Evolutionary conservation across 2,797 vertebrate species (phyloP).

Genomic region (Percopsis omiscomaycus): DNA sequence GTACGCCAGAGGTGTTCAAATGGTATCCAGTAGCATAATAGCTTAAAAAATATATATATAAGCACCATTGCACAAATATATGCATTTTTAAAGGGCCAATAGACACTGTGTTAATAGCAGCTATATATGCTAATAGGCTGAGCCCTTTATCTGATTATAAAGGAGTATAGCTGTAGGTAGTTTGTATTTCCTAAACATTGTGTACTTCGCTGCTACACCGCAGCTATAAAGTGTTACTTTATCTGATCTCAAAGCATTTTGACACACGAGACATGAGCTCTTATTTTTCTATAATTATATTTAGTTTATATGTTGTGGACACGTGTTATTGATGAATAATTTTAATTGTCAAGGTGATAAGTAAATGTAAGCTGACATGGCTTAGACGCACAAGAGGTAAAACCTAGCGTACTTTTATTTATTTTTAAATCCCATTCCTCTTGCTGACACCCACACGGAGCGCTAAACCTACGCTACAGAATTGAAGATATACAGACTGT

Average conservation of each 20-base stretch:
- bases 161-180: too few relatives aligned
- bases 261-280: neutral
- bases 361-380: slow-evolving; percentile 24
- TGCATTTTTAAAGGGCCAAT: too few relatives aligned
- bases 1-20: too few relatives aligned
- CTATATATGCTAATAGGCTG: too few relatives aligned
- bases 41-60: too few relatives aligned
- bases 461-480: slow-evolving; percentile 21
- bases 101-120: too few relatives aligned
- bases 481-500: slow-evolving; percentile 21
- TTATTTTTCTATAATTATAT: neutral
- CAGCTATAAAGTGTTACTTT: too few relatives aligned
- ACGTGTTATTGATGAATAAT: slow-evolving; percentile 25
- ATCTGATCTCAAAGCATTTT: neutral
- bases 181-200: too few relatives aligned
- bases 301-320: neutral
- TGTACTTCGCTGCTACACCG: too few relatives aligned
- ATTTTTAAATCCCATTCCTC: slow-evolving; percentile 22
- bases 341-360: slow-evolving; percentile 26
- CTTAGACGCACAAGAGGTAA: slow-evolving; percentile 29
- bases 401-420: neutral
- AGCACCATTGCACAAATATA: too few relatives aligned
- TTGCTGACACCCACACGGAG: slow-evolving; percentile 21
- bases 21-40: too few relatives aligned
- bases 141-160: too few relatives aligned